Percentiles rank a stretch among this genome's conserved stretches.
These are phyloP conservation scores for Listronotus oregonensis DNA, from an alignment of 1,140 invertebrate genomes.

Conservation along the genomic window DNA sequence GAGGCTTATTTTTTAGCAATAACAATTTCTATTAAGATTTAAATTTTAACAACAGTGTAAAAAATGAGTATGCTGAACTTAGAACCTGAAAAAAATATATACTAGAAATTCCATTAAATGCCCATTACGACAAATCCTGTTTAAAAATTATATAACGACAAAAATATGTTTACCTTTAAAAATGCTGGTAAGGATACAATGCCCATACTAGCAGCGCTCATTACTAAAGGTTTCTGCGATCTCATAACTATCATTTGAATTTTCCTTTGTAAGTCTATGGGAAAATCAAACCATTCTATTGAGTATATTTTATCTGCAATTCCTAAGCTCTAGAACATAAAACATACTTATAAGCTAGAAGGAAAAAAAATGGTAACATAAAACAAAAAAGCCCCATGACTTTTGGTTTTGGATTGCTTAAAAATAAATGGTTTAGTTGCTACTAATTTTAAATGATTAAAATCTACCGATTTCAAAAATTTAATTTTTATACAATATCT, in stretches of 20 bases:
- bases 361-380: no score
- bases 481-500: no score
- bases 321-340: constrained; percentile 43
- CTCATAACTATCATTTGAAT: constrained; percentile 43
- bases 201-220: constrained; percentile 44
- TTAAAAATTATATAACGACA: no score
- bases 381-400: no score
- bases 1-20: no score
- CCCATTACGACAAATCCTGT: no score
- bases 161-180: constrained; percentile 44
- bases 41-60: constrained; percentile 44
- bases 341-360: constrained; percentile 11
- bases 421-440: no score
- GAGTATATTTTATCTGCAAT: constrained; percentile 41
- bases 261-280: constrained; percentile 36
- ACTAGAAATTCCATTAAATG: no score
- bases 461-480: no score
- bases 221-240: constrained; percentile 43
- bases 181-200: constrained; percentile 44
- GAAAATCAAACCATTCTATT: constrained; percentile 38
- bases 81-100: constrained; percentile 44
- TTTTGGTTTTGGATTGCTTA: no score
- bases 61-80: constrained; percentile 48
- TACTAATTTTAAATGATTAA: no score
- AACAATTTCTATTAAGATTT: constrained; percentile 33